These are phyloP conservation scores for Gobionotothen gibberifrons DNA, from an alignment of 2,797 vertebrate species.

Conservation along the genomic window DNA sequence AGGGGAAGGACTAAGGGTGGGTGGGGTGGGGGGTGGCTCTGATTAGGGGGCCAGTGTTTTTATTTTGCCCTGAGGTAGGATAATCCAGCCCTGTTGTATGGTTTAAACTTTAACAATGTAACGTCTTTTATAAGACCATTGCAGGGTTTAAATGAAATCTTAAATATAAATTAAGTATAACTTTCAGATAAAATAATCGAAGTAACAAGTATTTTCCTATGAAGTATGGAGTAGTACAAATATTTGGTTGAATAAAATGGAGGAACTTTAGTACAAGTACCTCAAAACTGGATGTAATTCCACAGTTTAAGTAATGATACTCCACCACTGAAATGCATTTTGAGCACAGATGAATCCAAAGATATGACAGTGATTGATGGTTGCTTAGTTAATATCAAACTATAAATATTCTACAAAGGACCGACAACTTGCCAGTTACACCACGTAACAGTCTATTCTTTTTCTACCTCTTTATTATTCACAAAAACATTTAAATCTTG, in stretches of 20 bases:
- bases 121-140: not conserved
- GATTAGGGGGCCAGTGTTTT: not conserved
- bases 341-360: not conserved
- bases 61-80: not conserved
- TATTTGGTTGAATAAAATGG: not conserved
- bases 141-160: not conserved
- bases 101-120: not conserved
- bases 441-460: not conserved
- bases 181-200: too few species aligned
- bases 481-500: not conserved
- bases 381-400: constrained; percentile 12
- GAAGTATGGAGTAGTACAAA: not conserved
- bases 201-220: too few species aligned
- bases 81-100: not conserved
- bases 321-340: not conserved
- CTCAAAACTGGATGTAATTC: not conserved
- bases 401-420: constrained; percentile 33
- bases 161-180: not conserved
- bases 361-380: constrained; percentile 12
- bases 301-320: not conserved
- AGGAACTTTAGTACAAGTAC: not conserved
- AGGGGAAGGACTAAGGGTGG: not conserved
- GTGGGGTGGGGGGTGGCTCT: not conserved
- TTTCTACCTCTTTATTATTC: not conserved
- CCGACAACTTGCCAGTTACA: constrained; percentile 2